These are phyloP conservation scores for Euphydryas editha DNA, from an alignment of 2,888 invertebrate genomes.

Conservation along the genomic window DNA sequence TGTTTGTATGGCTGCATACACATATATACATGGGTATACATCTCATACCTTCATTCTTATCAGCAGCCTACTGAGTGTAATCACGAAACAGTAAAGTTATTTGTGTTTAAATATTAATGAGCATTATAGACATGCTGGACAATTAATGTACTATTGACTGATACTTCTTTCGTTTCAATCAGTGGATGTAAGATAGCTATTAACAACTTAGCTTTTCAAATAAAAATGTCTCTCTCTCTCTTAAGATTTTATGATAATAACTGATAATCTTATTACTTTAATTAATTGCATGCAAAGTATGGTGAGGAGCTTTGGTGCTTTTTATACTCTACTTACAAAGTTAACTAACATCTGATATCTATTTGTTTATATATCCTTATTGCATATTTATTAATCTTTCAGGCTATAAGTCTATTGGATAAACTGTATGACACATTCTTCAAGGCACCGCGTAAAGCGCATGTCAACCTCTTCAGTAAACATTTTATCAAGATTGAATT, in stretches of 20 bases:
- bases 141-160: too few relatives aligned
- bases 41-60: not conserved
- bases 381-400: slow-evolving; percentile 78
- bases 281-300: slow-evolving; percentile 17
- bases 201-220: too few relatives aligned
- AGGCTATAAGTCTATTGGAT: slow-evolving; percentile 86
- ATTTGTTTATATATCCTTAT: slow-evolving; percentile 60
- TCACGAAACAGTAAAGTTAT: too few relatives aligned
- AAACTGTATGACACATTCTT: slow-evolving; percentile 85
- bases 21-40: too few relatives aligned
- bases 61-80: too few relatives aligned
- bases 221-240: too few relatives aligned
- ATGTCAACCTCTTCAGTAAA: slow-evolving; percentile 85
- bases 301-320: slow-evolving; percentile 3
- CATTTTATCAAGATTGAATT: slow-evolving; percentile 90
- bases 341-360: slow-evolving; percentile 16
- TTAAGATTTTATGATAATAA: too few relatives aligned
- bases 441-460: slow-evolving; percentile 80
- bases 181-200: too few relatives aligned
- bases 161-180: too few relatives aligned
- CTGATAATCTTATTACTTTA: not conserved
- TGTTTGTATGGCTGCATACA: not conserved
- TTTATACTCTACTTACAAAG: not conserved
- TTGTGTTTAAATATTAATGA: too few relatives aligned
- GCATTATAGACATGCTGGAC: too few relatives aligned